Percentiles rank a stretch among this genome's conserved stretches.
Evolutionary conservation across 1,140 invertebrate species (phyloP).

Genomic region (Pogonomyrmex californicus): DNA sequence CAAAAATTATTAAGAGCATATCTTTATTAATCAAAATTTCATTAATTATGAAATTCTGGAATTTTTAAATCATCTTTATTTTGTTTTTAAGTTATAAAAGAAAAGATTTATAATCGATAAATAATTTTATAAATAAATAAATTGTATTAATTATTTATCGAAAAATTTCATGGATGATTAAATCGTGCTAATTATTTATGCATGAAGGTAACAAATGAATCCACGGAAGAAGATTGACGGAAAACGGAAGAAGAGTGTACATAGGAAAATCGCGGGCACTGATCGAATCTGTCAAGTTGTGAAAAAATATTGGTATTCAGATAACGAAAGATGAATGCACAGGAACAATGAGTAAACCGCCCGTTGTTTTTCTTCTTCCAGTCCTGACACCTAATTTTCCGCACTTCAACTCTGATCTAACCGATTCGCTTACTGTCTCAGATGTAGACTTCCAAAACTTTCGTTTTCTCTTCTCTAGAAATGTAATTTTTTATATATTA

Average conservation of each 20-base stretch:
- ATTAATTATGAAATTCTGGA: neutral
- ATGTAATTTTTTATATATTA: neutral
- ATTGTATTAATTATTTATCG: neutral
- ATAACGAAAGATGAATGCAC: conserved; percentile 70
- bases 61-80: neutral
- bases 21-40: neutral
- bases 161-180: neutral
- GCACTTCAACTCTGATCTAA: conserved; percentile 79
- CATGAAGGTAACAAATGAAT: conserved; percentile 11
- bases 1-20: neutral
- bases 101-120: too few relatives aligned
- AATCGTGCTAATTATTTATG: conserved; percentile 37
- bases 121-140: neutral
- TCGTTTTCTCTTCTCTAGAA: conserved; percentile 46
- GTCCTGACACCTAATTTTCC: conserved; percentile 81
- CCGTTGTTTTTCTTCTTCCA: conserved; percentile 58
- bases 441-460: conserved; percentile 61
- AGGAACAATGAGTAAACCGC: conserved; percentile 68
- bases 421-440: conserved; percentile 73
- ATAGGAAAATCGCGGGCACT: conserved; percentile 48
- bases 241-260: neutral
- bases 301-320: conserved; percentile 72
- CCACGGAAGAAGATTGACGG: conserved; percentile 55
- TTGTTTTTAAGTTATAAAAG: neutral
- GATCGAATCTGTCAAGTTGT: conserved; percentile 73